Conservation (phyloP, 2,113 vertebrate genomes). For the Neogobius melanostomus region DNA sequence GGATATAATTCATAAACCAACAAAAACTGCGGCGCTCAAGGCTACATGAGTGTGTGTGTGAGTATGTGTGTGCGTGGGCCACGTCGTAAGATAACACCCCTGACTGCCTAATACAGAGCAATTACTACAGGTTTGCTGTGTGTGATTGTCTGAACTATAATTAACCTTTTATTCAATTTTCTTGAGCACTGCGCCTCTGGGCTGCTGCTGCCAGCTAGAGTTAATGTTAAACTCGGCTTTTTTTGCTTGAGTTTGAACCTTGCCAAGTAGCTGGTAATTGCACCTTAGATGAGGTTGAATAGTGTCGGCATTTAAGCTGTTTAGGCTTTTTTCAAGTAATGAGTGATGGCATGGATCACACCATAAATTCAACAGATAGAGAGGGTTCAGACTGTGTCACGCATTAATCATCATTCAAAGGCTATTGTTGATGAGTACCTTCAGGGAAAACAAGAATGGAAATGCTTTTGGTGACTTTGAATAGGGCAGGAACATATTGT, state of each 20-base stretch:
- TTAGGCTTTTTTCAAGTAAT: conserved; percentile 23
- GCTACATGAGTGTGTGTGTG: background rate
- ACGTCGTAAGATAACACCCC: background rate
- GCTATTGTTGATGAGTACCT: conserved; percentile 9
- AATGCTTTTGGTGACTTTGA: background rate
- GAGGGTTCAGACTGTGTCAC: conserved; percentile 5
- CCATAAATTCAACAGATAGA: conserved; percentile 21
- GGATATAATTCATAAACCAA: background rate
- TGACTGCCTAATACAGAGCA: conserved; percentile 27
- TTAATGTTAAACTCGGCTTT: conserved; percentile 35
- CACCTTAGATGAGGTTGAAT: conserved; percentile 28
- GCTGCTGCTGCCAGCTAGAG: conserved; percentile 38
- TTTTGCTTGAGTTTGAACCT: conserved; percentile 42
- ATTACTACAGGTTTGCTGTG: conserved; percentile 41
- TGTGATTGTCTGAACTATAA: conserved; percentile 52
- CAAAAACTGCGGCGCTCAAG: background rate
- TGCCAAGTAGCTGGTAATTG: conserved; percentile 47
- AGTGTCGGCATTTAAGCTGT: conserved; percentile 29
- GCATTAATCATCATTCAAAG: conserved; percentile 6
- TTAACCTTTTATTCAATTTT: conserved; percentile 57
- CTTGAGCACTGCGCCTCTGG: conserved; percentile 37
- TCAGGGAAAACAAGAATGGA: conserved; percentile 5
- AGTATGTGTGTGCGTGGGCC: background rate
- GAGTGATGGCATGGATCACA: conserved; percentile 18
- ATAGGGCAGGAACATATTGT: background rate